Evolutionary conservation across 2,888 invertebrate species (phyloP).

Genomic region (Agriopis aurantiaria): DNA sequence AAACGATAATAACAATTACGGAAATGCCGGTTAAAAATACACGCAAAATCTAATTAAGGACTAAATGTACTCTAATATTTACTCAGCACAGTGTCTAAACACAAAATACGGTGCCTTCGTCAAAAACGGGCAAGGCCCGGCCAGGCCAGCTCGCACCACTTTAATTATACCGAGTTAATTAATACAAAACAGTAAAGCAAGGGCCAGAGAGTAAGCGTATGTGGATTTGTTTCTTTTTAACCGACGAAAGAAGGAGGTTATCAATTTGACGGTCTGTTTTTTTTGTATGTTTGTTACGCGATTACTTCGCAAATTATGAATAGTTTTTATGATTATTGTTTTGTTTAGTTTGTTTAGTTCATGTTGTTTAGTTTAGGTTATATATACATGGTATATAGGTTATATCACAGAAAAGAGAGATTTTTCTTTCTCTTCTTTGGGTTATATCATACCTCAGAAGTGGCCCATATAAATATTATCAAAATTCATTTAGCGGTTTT

Average conservation of each 20-base stretch:
- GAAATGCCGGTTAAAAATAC: background rate
- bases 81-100: slow-evolving; percentile 25
- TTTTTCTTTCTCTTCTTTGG: too few relatives aligned
- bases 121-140: slow-evolving; percentile 49
- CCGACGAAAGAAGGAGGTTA: too few relatives aligned
- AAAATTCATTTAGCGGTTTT: too few relatives aligned
- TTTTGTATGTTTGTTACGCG: background rate
- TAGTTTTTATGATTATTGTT: too few relatives aligned
- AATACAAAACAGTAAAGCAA: slow-evolving; percentile 66
- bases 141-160: slow-evolving; percentile 67
- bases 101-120: slow-evolving; percentile 46
- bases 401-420: too few relatives aligned
- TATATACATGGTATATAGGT: too few relatives aligned
- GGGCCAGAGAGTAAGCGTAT: slow-evolving; percentile 54
- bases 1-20: background rate
- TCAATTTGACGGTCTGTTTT: too few relatives aligned
- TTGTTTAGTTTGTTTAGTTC: too few relatives aligned
- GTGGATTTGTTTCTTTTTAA: background rate
- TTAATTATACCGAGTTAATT: slow-evolving; percentile 80
- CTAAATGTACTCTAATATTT: slow-evolving; percentile 11
- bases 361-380: too few relatives aligned
- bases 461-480: too few relatives aligned
- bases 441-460: too few relatives aligned
- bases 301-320: too few relatives aligned
- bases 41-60: slow-evolving; percentile 15